These are phyloP conservation scores for Asteroscopus sphinx DNA, from an alignment of 2,888 invertebrate species.

Conservation along the genomic window DNA sequence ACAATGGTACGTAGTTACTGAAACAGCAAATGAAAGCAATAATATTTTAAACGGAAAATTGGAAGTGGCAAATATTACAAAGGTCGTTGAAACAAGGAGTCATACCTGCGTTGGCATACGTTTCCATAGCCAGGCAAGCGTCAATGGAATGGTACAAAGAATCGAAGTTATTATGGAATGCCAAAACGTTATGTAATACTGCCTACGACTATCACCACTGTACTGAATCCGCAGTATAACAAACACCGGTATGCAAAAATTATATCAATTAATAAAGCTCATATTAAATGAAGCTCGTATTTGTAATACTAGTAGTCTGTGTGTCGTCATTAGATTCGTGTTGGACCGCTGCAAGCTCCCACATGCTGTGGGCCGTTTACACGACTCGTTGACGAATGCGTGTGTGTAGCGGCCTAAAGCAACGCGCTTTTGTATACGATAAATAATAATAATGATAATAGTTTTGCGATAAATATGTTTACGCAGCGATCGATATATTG, in stretches of 20 bases:
- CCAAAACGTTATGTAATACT: slow-evolving; percentile 51
- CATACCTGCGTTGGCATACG: slow-evolving; percentile 4
- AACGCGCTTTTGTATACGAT: slow-evolving; percentile 63
- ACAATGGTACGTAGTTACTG: slow-evolving; percentile 51
- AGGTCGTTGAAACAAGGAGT: not conserved
- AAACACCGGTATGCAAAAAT: slow-evolving; percentile 44
- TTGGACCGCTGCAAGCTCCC: slow-evolving; percentile 63
- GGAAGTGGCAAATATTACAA: slow-evolving; percentile 14
- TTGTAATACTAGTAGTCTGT: slow-evolving; percentile 48
- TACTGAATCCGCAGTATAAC: slow-evolving; percentile 46
- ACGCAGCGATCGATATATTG: slow-evolving; percentile 47
- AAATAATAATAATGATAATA: slow-evolving; percentile 56
- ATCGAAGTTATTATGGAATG: slow-evolving; percentile 45
- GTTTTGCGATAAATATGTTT: slow-evolving; percentile 54
- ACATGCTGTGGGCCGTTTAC: slow-evolving; percentile 14
- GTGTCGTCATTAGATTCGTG: slow-evolving; percentile 52
- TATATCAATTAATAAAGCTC: slow-evolving; percentile 56
- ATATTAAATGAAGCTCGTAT: slow-evolving; percentile 45
- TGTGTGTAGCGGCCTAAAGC: slow-evolving; percentile 27
- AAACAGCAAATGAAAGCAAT: slow-evolving; percentile 45
- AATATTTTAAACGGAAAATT: slow-evolving; percentile 35
- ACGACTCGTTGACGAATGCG: slow-evolving; percentile 1
- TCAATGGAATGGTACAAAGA: slow-evolving; percentile 32
- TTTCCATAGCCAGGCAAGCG: slow-evolving; percentile 26
- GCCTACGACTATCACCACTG: slow-evolving; percentile 48